Evolutionary conservation across 2,888 invertebrate genomes (phyloP).

Genomic region (Netelia fuscicornis): DNA sequence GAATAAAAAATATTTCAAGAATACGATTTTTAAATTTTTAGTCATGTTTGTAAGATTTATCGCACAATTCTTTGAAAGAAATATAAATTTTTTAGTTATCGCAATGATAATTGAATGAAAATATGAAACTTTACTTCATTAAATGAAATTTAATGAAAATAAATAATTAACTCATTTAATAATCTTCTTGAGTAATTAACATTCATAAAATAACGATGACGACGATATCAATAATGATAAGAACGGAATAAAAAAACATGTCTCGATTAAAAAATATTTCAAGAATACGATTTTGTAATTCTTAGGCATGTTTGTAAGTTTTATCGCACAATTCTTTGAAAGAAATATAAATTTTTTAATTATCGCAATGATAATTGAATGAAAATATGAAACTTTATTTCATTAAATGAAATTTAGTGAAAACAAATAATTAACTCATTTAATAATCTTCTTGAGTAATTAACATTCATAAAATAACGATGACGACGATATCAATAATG

Average conservation of each 20-base stretch:
- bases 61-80: neutral
- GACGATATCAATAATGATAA: no score
- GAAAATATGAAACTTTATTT: neutral
- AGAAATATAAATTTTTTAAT: neutral
- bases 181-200: no score
- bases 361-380: neutral
- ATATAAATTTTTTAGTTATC: neutral
- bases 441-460: neutral
- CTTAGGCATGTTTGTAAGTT: no score
- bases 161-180: neutral
- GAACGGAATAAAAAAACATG: no score
- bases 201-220: no score
- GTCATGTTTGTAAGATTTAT: no score
- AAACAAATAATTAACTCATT: neutral
- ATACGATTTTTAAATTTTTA: neutral
- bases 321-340: neutral
- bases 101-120: neutral
- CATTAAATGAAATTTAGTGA: no score
- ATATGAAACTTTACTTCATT: neutral
- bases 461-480: no score
- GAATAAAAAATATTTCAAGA: no score
- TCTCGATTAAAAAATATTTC: no score
- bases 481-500: no score
- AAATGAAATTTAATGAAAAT: no score
- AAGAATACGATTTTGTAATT: neutral